Evolutionary conservation across 2,888 invertebrate species (phyloP), one percentile per base, ranked within the genome.

Genomic region (Deilephila elpenor): DNA sequence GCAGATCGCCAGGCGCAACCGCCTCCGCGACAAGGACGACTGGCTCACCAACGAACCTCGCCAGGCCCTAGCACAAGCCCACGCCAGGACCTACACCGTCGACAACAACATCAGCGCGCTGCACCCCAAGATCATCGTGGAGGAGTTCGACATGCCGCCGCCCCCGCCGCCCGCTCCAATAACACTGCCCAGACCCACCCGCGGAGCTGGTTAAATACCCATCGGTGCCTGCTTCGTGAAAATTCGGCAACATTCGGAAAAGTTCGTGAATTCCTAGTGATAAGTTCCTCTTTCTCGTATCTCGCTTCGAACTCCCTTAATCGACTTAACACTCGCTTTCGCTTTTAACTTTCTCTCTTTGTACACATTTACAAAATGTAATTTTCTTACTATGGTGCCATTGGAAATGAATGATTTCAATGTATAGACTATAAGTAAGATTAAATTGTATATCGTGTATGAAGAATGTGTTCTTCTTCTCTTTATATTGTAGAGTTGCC

Each of bases 91-190:
- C 0, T 96, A 96, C 83, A 95, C 93, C 8, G 88, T 95, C 51
- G 91, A 95, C 64, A 94, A 93, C 77, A 94, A 94, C 75, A 91
- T 95, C 75, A 95, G 95, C 83, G 95, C 95, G 0, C 86, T 96
- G 5, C 95, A 96, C 80, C 96, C 96, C 3, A 95, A 95, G 78
- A 93, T 95, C 1, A 96, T 96, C 59, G 95, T 96, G 0, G 96
- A 96, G 81, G 94, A 94, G 78, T 93, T 95, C 78, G 91, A 93
- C 56, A 91, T 93, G 89, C 86, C 91, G 75, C 90, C 91, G 7
- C 88, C 89, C 3, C 89, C 86, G 0, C 80, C 86, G 5, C 86
- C 88, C 1, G 62, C 62, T 5, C 61, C 62, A 6, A 29, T 51
- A 51, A n/a, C 59, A 32, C 70, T 59, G 14, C 70, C 56, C 32